Evolutionary conservation across 2,888 invertebrate genomes (phyloP), one percentile per base, ranked within the genome.

Genomic region (Caenorhabditis panamensis): DNA sequence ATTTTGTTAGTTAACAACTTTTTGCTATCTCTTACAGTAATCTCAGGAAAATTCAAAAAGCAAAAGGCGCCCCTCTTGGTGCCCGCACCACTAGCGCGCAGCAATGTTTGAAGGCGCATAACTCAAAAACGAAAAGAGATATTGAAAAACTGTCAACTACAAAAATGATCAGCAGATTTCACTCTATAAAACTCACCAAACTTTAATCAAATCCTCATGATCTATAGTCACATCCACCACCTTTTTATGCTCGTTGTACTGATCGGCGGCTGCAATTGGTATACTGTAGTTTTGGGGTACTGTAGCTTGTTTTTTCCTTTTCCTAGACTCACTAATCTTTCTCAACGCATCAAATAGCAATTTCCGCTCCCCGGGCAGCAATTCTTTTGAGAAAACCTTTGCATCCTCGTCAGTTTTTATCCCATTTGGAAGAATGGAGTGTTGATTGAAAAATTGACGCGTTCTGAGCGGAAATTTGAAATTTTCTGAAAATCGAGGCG

Each of bases 171-270:
- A 37, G 6, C 37, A 37, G 37, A 9, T 6, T 9, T 9, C 31
- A 31, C 31, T 9, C 4, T 9, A 31, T 31, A 9, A 31, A 31
- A 31, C 31, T 31, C n/a, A 66, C 79, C 79, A 79, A 2, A 79
- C 54, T 59, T 68, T 68, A 0, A 63, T 49, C 49, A 80, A 24
- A 66, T 80, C 80, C 4, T 80, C 80, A 26, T 80, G 80, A 61
- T 80, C 49, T 18, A 80, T 80, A 0, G 51, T 64, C 13, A 58
- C 66, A 16, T 75, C 54, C 2, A 54, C 63, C 47, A 80, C 69
- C 41, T 80, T 62, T 47, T 80, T 80, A 56, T 80, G 80, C 28
- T 75, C 75, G n/a, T 80, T 80, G 66, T 80, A 80, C 47, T 80
- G 80, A 54, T 80, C 80, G 51, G 80, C 75, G 37, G 80, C 79